Base-by-base conservation (phyloP, 2,797 vertebrate species). In the Macropus fuliginosus region DNA sequence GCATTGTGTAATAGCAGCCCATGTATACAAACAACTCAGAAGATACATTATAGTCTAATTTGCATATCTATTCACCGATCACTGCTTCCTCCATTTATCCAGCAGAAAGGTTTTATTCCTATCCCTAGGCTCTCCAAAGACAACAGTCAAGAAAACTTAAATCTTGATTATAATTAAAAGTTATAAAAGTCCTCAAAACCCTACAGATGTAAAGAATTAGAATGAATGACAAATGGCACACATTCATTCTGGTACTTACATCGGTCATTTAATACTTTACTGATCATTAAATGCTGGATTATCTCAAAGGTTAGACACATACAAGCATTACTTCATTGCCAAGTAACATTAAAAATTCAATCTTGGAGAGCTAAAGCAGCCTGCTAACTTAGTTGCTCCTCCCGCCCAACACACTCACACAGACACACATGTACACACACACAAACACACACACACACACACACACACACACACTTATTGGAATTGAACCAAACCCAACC, bases 11-110 rank as follows among this genome's bases (percentile, higher is more conserved):
- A 97, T 0, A 89, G 94, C 95, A 74, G 96, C 54, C 62, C 94
- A 46, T 55, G 94, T 97, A 27, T 91, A 96, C 97, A 96, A 96
- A 97, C 94, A 97, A 96, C 95, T 52, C 66, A 40, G 92, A 95
- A 95, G 90, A 95, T 13, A 55, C n/a, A 18, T 87, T 90, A 66
- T 34, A 52, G 56, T 93, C 90, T 95, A n/a, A 93, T 94, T 94
- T 94, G 59, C 96, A 96, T 81, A 74, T 59, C 90, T 31, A 94
- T 95, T 95, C 94, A 87, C 34, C 94, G 92, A 96, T 40, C 13
- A 31, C 89, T 14, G 34, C 56, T 91, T 87, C 91, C 91, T 91
- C 74, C 66, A 91, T 91, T 16, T 34, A 94, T 29, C 59, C 5
- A 93, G 91, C 50, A 91, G 90, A 66, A 93, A 91, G 59, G 56